A percentile compares a stretch with the other conserved stretches of the same genome.
Evolutionary conservation across 2,888 invertebrate genomes (phyloP).

Genomic region (Trilocha varians): DNA sequence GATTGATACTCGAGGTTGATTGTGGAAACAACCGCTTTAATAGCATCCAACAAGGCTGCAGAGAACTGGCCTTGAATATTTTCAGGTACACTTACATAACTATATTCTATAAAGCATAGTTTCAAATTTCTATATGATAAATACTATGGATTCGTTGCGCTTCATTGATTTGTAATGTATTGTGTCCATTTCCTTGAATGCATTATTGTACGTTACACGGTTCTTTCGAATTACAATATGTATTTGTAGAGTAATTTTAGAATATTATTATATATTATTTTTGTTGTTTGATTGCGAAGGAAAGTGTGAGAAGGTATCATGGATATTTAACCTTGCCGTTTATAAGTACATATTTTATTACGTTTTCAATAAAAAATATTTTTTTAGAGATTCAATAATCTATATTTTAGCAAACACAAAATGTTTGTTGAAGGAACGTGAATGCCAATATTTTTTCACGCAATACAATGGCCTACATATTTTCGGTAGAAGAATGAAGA

Average conservation of each 20-base stretch:
- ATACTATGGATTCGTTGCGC: constrained; percentile 13
- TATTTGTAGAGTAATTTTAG: not conserved
- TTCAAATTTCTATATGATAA: no score
- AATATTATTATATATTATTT: no score
- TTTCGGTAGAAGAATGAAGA: no score
- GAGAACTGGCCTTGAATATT: constrained; percentile 27
- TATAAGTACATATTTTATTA: no score
- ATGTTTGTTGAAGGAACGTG: no score
- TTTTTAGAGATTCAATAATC: no score
- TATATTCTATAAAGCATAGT: not conserved
- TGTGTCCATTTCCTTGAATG: constrained; percentile 17
- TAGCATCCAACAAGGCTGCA: constrained; percentile 30
- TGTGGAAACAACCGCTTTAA: constrained; percentile 46
- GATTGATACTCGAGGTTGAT: constrained; percentile 55
- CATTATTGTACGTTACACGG: not conserved
- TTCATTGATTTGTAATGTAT: constrained; percentile 16
- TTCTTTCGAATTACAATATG: not conserved
- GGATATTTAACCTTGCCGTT: no score
- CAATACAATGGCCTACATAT: no score
- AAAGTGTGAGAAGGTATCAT: not conserved
- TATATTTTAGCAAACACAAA: no score
- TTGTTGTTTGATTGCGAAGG: not conserved
- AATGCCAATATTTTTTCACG: no score
- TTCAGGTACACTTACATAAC: constrained; percentile 15
- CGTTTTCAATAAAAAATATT: no score